Base-by-base conservation (phyloP, 2,888 invertebrate genomes). In the Plagiodera versicolora region DNA sequence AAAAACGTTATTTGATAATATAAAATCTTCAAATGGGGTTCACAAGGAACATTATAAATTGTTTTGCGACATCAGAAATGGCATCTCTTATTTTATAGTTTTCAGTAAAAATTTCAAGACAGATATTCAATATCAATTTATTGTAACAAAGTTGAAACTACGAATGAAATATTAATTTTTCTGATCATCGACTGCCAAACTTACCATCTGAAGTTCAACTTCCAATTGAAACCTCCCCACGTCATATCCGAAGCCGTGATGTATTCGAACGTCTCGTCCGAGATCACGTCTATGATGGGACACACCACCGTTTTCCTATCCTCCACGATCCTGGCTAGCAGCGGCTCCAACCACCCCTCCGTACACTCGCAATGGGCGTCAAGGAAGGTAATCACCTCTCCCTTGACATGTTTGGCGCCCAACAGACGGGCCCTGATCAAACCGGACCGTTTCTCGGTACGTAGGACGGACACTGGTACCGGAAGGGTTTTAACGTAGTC, bases 171-270 rank as follows among this genome's bases (percentile, higher is more conserved):
- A 50, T 5, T 20, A 24, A 49, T 24, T 3, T 24, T 24, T 24
- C 24, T 6, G 3, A 5, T 24, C 3, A 6, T 24, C 24, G 24
- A 24, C n/a, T 14, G 11, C 11, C 44, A 66, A 50, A 74, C 84
- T 84, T 81, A 94, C 97, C 97, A 98, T 83, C 98, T 89, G 82
- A 99, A 99, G 83, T 98, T 98, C 56, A 99, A 85, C 81, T 98
- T 98, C 98, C 98, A 98, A 83, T 98, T 99, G 83, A 99, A 99
- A 19, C 98, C 98, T 65, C 98, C 98, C 98, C 98, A 99, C 0
- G 98, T 99, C 89, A 97, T 96, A 79, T 99, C 98, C 1, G 97
- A 97, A 0, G 98, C 98, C 53, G 97, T 94, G 66, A 98, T 95
- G 83, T 99, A 99, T 81, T 98, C 98, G 81, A 99, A 99, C 3